Conservation (phyloP, 2,113 vertebrate genomes). For the Seriola quinqueradiata region DNA sequence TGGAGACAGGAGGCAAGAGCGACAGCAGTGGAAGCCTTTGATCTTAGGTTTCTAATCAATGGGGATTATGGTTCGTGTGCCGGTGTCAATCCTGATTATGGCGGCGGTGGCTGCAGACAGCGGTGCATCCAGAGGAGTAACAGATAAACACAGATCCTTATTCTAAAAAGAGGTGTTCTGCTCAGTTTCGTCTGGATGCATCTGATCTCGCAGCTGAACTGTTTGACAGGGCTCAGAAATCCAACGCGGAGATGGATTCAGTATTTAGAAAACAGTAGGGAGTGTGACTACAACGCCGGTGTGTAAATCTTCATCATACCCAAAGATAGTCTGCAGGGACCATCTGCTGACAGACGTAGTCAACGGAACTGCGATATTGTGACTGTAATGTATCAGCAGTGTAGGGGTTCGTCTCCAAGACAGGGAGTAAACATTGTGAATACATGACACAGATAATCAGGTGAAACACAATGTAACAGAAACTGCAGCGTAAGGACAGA, state of each 20-base stretch:
- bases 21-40: constrained; percentile 79
- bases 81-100: constrained; percentile 75
- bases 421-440: constrained; percentile 37
- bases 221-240: constrained; percentile 16
- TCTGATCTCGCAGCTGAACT: constrained; percentile 13
- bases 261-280: constrained; percentile 15
- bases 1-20: constrained; percentile 66
- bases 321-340: constrained; percentile 28
- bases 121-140: constrained; percentile 34
- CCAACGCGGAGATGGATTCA: not conserved
- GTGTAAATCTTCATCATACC: constrained; percentile 24
- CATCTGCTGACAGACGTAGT: constrained; percentile 11
- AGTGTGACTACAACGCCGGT: not conserved
- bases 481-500: constrained; percentile 47
- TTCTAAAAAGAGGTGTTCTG: not conserved
- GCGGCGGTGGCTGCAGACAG: constrained; percentile 44
- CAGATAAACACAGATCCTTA: constrained; percentile 23
- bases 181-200: constrained; percentile 10
- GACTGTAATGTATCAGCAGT: constrained; percentile 24
- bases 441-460: constrained; percentile 33
- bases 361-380: constrained; percentile 16
- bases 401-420: not conserved
- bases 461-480: constrained; percentile 24
- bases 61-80: constrained; percentile 79
- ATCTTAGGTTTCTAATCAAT: constrained; percentile 81